Conservation (phyloP, 1,140 invertebrate genomes). For the Drosophila gunungcola region DNA sequence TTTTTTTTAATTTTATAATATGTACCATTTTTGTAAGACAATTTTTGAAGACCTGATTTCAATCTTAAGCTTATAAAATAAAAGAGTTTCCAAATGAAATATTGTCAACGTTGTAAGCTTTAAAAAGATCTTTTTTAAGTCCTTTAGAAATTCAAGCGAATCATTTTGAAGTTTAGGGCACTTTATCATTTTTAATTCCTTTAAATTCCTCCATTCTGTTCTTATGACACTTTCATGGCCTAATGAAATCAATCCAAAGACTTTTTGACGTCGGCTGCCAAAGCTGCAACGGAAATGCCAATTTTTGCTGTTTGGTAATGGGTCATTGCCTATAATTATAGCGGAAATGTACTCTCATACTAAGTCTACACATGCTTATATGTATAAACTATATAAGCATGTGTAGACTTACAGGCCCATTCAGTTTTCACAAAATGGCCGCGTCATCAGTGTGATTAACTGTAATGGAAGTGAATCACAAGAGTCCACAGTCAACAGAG, state of each 20-base stretch:
- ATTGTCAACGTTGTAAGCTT: too few species aligned
- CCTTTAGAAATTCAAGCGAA: too few species aligned
- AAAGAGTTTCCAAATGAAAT: too few species aligned
- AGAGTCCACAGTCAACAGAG: constrained; percentile 56
- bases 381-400: too few species aligned
- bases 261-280: constrained; percentile 22
- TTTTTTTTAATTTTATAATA: too few species aligned
- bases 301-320: constrained; percentile 45
- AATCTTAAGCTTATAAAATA: too few species aligned
- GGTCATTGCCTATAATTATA: constrained; percentile 78
- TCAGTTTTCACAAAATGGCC: constrained; percentile 51
- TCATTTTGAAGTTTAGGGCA: neutral
- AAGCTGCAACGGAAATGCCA: constrained; percentile 57
- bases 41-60: too few species aligned
- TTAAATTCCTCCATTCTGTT: neutral
- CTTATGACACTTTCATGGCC: constrained; percentile 39
- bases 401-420: constrained; percentile 10
- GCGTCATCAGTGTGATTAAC: constrained; percentile 68
- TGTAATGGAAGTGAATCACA: constrained; percentile 74
- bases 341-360: constrained; percentile 17
- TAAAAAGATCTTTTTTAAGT: too few species aligned
- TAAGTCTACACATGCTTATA: too few species aligned
- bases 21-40: too few species aligned
- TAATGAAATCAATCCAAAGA: constrained; percentile 54
- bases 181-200: neutral